Conservation (phyloP, 2,113 vertebrate species). For the Rutilus rutilus region DNA sequence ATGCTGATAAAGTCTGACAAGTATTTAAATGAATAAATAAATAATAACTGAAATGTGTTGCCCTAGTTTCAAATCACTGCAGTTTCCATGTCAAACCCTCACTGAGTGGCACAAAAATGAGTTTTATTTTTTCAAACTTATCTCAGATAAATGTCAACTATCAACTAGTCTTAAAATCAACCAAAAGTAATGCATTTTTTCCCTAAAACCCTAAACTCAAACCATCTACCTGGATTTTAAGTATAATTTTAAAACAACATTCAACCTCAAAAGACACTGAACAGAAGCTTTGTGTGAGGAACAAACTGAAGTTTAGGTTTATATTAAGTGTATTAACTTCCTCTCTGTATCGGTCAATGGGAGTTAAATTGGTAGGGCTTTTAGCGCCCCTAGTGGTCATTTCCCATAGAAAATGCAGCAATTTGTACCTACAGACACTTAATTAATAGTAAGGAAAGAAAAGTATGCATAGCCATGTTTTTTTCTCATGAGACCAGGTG, state of each 20-base stretch:
- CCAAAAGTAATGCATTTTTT: not conserved
- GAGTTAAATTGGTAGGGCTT: not conserved
- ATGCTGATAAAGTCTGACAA: not conserved
- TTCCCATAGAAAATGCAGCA: not conserved
- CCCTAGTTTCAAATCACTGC: not conserved
- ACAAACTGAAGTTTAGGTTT: not conserved
- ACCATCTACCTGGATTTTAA: not conserved
- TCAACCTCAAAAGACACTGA: not conserved
- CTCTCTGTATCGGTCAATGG: not conserved
- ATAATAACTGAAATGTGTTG: not conserved
- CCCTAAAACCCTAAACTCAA: not conserved
- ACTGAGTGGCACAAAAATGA: not conserved
- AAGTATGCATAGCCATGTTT: not conserved
- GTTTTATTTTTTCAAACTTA: not conserved
- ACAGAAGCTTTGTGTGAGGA: not conserved
- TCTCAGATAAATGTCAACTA: too few relatives aligned
- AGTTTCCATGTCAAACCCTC: not conserved
- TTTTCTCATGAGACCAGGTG: not conserved
- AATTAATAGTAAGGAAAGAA: not conserved
- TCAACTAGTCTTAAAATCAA: not conserved
- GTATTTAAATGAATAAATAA: too few relatives aligned
- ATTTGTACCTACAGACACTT: not conserved
- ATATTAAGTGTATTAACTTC: not conserved
- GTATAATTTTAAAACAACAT: not conserved
- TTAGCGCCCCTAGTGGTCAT: not conserved